phyloP scores from a whole-genome alignment of 2,797 vertebrate species.

The Lacerta agilis region DNA sequence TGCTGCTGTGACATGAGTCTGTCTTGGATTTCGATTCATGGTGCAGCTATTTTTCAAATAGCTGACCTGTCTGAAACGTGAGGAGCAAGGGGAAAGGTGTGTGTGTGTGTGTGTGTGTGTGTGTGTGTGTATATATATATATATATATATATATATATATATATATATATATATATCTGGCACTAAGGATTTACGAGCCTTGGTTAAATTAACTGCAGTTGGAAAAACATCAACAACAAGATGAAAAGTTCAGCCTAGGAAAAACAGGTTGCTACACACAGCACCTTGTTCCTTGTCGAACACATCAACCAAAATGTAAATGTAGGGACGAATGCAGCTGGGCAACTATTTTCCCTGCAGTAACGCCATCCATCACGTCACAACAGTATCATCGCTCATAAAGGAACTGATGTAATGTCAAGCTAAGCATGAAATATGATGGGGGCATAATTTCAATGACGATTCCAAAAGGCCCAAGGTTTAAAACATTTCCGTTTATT shows the following conservation, averaged over 20 bases:
- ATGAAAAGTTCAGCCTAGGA: background rate
- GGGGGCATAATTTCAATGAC: background rate
- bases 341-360: background rate
- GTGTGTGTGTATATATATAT: fast-evolving
- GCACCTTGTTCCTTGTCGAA: background rate
- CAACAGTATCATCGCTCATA: background rate
- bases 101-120: no score
- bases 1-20: background rate
- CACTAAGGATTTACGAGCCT: background rate
- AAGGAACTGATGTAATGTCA: background rate
- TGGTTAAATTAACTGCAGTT: constrained; percentile 14
- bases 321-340: background rate
- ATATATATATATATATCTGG: background rate
- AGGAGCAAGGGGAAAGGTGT: background rate
- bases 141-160: fast-evolving
- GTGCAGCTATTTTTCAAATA: background rate
- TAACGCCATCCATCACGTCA: background rate
- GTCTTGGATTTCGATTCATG: background rate
- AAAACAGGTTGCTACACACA: background rate
- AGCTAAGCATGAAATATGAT: background rate
- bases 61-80: background rate
- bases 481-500: background rate
- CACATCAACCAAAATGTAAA: background rate
- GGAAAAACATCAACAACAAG: background rate
- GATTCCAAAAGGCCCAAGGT: background rate